phyloP scores from a whole-genome alignment of 2,888 invertebrate species.

The Melitaea athalia region DNA sequence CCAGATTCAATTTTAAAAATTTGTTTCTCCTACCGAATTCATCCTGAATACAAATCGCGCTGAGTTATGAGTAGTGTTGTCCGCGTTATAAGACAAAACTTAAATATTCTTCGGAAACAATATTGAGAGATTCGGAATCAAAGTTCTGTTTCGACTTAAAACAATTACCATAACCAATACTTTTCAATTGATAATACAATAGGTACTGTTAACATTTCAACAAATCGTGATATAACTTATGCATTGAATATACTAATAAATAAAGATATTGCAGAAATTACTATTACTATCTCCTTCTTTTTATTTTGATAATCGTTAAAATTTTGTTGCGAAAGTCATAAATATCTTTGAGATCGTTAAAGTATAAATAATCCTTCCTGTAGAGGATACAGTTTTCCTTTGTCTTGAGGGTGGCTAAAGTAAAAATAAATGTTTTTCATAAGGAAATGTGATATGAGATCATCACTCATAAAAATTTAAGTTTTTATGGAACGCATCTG shows the following conservation, averaged over 20 bases:
- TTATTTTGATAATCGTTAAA: neutral
- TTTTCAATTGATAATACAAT: neutral
- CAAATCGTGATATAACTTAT: neutral
- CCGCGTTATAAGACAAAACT: constrained; percentile 36
- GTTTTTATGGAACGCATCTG: constrained; percentile 20
- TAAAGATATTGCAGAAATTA: too few relatives aligned
- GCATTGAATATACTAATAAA: too few relatives aligned
- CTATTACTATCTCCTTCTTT: too few relatives aligned
- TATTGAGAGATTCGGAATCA: constrained; percentile 7
- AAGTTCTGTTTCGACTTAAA: neutral
- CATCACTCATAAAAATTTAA: constrained; percentile 33
- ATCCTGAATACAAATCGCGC: constrained; percentile 67
- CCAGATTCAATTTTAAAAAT: constrained; percentile 78
- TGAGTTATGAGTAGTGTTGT: constrained; percentile 65
- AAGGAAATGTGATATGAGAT: constrained; percentile 32
- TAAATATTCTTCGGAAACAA: constrained; percentile 13
- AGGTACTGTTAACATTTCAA: neutral
- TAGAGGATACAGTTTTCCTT: constrained; percentile 1
- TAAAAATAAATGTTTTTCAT: constrained; percentile 23
- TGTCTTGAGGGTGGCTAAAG: constrained; percentile 8
- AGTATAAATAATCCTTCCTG: neutral
- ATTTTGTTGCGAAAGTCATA: neutral
- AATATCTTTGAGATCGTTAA: neutral
- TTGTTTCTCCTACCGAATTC: constrained; percentile 65
- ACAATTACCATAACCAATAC: neutral